Conservation (phyloP, 1,140 invertebrate genomes). For the Heliconius nattereri region DNA sequence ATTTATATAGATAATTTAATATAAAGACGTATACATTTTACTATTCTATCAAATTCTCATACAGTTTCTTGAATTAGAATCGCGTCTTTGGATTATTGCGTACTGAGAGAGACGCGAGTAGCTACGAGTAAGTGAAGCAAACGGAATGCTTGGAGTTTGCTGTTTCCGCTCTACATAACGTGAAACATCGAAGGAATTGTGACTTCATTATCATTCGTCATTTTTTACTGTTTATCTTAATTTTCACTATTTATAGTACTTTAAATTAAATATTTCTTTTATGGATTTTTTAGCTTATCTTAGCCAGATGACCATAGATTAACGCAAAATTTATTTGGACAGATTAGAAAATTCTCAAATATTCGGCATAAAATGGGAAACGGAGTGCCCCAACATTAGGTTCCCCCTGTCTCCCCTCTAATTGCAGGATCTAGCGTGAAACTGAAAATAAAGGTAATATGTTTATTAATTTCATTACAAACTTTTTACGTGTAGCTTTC, state of each 20-base stretch:
- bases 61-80: neutral
- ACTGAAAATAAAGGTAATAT: too few species aligned
- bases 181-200: slow-evolving; percentile 16
- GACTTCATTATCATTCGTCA: slow-evolving; percentile 11
- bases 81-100: neutral
- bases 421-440: too few species aligned
- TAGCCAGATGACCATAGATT: too few species aligned
- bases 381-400: too few species aligned
- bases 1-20: neutral
- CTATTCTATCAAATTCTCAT: neutral
- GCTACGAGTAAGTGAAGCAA: slow-evolving; percentile 15
- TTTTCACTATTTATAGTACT: neutral
- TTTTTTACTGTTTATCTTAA: neutral
- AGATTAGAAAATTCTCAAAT: too few species aligned
- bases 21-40: neutral
- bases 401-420: too few species aligned
- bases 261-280: neutral
- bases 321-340: too few species aligned
- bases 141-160: slow-evolving; percentile 23
- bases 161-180: slow-evolving; percentile 26
- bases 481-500: too few species aligned
- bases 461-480: too few species aligned
- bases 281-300: too few species aligned
- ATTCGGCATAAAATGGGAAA: too few species aligned
- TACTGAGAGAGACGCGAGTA: neutral